Conservation (phyloP, 2,888 invertebrate species). For the Cephus nigrinus region DNA sequence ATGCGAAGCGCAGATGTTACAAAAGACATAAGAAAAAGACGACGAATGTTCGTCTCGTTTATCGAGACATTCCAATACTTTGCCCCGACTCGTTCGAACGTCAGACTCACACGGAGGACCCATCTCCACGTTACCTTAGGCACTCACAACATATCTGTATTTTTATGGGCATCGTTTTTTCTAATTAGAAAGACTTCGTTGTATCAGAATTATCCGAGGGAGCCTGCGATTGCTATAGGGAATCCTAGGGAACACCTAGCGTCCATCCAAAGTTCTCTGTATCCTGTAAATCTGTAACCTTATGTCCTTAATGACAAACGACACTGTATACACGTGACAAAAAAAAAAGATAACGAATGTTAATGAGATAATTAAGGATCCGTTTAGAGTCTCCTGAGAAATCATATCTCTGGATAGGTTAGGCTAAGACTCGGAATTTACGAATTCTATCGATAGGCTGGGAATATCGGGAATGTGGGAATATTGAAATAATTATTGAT, state of each 20-base stretch:
- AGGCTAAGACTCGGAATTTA: neutral
- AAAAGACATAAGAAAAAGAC: neutral
- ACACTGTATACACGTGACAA: too few species aligned
- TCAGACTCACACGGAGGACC: neutral
- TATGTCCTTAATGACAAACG: neutral
- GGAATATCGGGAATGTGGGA: neutral
- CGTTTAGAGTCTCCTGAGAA: neutral
- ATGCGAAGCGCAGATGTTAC: neutral
- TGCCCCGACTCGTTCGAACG: neutral
- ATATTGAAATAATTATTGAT: neutral
- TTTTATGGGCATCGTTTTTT: constrained; percentile 55
- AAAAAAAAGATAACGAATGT: neutral
- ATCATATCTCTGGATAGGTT: neutral
- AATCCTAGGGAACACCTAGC: neutral
- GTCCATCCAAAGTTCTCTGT: neutral
- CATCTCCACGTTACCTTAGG: neutral
- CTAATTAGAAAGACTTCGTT: constrained; percentile 37
- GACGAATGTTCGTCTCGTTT: neutral
- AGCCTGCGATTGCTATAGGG: constrained; percentile 28
- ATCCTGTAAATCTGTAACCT: neutral
- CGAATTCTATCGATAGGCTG: neutral
- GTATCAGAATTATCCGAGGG: constrained; percentile 19
- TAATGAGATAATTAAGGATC: neutral
- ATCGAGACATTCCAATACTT: neutral
- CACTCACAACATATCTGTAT: constrained; percentile 51